Evolutionary conservation across 2,797 vertebrate genomes (phyloP), one percentile per base, ranked within the genome.

Genomic region (Florisuga fusca): DNA sequence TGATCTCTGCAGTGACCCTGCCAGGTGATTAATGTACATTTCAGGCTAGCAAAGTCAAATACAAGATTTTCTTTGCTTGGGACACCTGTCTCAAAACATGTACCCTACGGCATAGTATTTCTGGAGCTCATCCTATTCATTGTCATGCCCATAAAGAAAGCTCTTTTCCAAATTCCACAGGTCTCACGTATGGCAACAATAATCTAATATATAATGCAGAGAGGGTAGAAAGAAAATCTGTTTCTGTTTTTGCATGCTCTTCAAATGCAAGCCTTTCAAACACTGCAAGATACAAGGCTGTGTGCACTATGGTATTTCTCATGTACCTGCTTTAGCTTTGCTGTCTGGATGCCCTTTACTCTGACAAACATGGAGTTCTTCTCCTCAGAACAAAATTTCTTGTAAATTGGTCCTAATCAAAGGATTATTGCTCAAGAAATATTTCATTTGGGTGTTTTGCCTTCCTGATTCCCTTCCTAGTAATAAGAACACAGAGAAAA

Each of bases 231-330:
- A 50, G 79, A 93, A 92, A 95, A 95, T 94, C 84, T 96, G 95
- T 93, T 96, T 96, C 92, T 95, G 34, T 62, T 96, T 96, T 93
- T 91, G 69, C 94, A 95, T 96, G 92, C 93, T 96, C 53, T 95
- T 95, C 89, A 96, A 89, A 92, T 90, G 33, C 45, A 88, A 88
- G 67, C 69, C 79, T 88, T 94, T 90, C 83, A 91, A 88, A 92
- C 33, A 15, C 33, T 81, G 66, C 33, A 67, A 87, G 92, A 66
- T 57, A 93, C 76, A 59, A 66, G 33, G 13, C 62, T 69, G 33
- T 53, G 59, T 19, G 86, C 36, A 10, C 79, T 69, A 45, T 1
- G 3, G 38, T 64, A 25, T 87, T 95, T 91, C 76, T 85, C 41
- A 66, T 50, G 48, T 84, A 86, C 76, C 46, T 93, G 53, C 15